Base-by-base conservation (phyloP, 2,888 invertebrate genomes). In the Papilio gigon region DNA sequence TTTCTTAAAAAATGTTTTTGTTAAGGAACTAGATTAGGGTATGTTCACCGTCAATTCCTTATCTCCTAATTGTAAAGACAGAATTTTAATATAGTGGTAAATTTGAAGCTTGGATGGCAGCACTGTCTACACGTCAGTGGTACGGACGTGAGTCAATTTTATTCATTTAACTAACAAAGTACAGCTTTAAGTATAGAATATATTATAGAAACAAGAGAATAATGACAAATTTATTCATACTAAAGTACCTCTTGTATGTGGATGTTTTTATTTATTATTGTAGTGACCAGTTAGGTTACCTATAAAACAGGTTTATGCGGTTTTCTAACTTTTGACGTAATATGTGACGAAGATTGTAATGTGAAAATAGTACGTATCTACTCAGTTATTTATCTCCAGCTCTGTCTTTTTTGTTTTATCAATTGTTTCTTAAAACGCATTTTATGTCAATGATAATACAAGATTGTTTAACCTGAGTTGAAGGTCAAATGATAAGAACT, bases 391-490 rank as follows among this genome's bases (percentile, higher is more conserved):
- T 47, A 47, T 47, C 47, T 47, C 47, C n/a, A n/a, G n/a, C n/a
- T n/a, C n/a, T n/a, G n/a, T 22, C 25, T 25, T 50, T 12, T 22
- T 25, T n/a, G 27, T 27, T 53, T 53, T 14, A 53, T 5, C 50
- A 27, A 53, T 27, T 53, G 6, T 53, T 27, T 53, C 50, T 53
- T 53, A 53, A 27, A 53, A 27, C 27, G 11, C 33, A n/a, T 11
- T 25, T 64, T 67, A 60, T 61, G 60, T 22, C 50, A 64, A 40
- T 25, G 30, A 30, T 40, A 40, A 59, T 37, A 67, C 59, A 44
- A 59, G 61, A 66, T 62, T 53, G 61, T 25, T 53, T 61, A 67
- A 67, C 67, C 53, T 22, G 12, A 67, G 61, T 42, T 61, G 40
- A 62, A 67, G 67, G 62, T 67, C 62, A 62, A 56, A 22, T 33